Evolutionary conservation across 2,113 vertebrate species (phyloP).

Genomic region (human): GRCh38 chr4:64498501-64499000

Average conservation of each 20-base stretch:
- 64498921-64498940: neutral
- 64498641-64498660: neutral
- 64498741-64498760: neutral
- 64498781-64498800: neutral
- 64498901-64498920: neutral
- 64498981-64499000: neutral
- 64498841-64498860: neutral
- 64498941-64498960: neutral
- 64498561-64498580: neutral
- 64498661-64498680: neutral
- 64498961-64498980: neutral
- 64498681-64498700: neutral
- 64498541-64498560: neutral
- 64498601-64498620: neutral
- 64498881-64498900: neutral
- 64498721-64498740: neutral
- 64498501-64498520: neutral
- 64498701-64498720: neutral
- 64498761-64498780: neutral
- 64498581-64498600: neutral
- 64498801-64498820: neutral
- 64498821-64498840: neutral
- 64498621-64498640: neutral
- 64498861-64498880: neutral
- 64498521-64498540: neutral